Conservation (phyloP, 2,113 vertebrate genomes). For the Thalassarche chlororhynchos region DNA sequence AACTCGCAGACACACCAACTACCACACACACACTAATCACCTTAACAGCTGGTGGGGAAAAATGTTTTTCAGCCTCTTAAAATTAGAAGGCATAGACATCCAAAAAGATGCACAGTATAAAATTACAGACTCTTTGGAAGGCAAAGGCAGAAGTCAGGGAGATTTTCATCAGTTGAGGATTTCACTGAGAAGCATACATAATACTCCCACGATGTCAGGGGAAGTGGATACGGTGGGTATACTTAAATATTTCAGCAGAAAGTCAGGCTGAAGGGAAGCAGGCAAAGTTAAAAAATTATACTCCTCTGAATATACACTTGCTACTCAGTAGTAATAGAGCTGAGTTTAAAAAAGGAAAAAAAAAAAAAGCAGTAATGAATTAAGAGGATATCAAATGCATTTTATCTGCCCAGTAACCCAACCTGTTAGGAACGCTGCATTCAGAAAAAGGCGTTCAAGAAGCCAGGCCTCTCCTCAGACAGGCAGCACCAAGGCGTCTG, state of each 20-base stretch:
- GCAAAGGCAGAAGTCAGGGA: background rate
- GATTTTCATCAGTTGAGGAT: background rate
- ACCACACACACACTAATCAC: background rate
- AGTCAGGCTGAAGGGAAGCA: background rate
- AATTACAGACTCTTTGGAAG: background rate
- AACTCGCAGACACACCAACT: background rate
- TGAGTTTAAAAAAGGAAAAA: fast-evolving
- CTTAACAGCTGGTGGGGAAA: background rate
- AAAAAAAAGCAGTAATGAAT: background rate
- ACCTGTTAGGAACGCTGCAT: fast-evolving
- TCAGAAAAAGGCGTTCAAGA: background rate
- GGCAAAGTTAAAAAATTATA: background rate
- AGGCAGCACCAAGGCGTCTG: background rate
- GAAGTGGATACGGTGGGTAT: background rate
- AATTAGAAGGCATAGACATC: background rate
- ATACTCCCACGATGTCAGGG: background rate
- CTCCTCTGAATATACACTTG: background rate
- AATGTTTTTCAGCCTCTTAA: background rate
- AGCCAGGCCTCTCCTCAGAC: background rate
- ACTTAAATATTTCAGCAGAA: background rate
- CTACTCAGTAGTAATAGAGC: background rate
- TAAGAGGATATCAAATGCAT: background rate
- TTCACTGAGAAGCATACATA: background rate
- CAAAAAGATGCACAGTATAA: background rate
- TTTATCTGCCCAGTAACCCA: background rate